These are phyloP conservation scores for Nephila pilipes DNA, from an alignment of 1,140 invertebrate genomes.

Conservation along the genomic window DNA sequence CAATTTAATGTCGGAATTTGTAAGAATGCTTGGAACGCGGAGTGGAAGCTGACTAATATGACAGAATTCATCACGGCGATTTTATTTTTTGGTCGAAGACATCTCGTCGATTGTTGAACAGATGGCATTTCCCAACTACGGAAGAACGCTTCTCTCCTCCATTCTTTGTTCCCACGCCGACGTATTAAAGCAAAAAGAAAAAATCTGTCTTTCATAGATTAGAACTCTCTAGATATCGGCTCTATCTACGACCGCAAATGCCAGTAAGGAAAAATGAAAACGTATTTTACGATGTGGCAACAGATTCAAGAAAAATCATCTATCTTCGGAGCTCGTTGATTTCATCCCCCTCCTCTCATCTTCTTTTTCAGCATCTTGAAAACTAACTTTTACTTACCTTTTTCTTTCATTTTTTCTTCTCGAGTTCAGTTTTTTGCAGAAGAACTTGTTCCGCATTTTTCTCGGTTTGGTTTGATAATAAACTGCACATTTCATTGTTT, in stretches of 20 bases:
- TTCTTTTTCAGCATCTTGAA: not conserved
- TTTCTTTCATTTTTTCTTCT: not conserved
- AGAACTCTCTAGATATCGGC: constrained; percentile 50
- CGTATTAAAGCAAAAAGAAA: constrained; percentile 33
- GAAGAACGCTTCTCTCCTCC: not conserved
- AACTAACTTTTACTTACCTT: constrained; percentile 35
- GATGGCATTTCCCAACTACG: constrained; percentile 40
- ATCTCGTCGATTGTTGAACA: constrained; percentile 22
- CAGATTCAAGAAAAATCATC: constrained; percentile 53
- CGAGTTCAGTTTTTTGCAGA: not conserved
- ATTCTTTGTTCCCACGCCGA: not conserved
- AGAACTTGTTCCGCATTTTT: not conserved
- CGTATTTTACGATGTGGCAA: constrained; percentile 60
- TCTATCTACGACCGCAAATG: constrained; percentile 28
- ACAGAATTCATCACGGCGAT: not conserved
- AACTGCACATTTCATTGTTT: constrained; percentile 4
- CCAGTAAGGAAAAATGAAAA: constrained; percentile 36
- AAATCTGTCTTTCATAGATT: constrained; percentile 36
- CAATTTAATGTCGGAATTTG: not conserved
- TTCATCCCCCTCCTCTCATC: not conserved
- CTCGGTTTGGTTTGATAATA: not conserved
- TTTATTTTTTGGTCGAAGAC: constrained; percentile 25
- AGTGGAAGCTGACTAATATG: not conserved
- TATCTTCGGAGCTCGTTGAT: constrained; percentile 38
- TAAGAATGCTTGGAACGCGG: not conserved